phyloP scores from a whole-genome alignment of 2,888 invertebrate genomes.

The Thymelicus sylvestris region DNA sequence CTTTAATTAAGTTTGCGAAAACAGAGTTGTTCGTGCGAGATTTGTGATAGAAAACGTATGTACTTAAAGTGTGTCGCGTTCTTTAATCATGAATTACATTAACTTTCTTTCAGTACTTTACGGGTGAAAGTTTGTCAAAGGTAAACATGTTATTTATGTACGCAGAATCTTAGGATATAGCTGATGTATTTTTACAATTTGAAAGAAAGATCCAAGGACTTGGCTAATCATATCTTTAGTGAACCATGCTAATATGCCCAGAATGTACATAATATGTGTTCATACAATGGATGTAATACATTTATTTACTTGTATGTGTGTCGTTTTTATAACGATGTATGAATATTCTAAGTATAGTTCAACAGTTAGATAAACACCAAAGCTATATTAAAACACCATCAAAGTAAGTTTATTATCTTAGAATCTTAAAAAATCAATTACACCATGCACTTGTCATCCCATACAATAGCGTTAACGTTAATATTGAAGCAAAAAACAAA shows the following conservation, averaged over 20 bases:
- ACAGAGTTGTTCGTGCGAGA: slow-evolving; percentile 35
- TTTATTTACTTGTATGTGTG: background rate
- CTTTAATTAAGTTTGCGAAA: slow-evolving; percentile 37
- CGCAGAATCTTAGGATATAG: background rate
- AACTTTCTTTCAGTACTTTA: slow-evolving; percentile 14
- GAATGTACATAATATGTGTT: no score
- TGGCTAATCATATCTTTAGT: no score
- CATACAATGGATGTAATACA: no score
- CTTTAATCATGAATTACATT: slow-evolving; percentile 30
- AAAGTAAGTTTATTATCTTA: no score
- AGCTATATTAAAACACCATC: no score
- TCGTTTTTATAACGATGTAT: background rate
- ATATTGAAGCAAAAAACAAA: background rate
- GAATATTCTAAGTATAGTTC: no score
- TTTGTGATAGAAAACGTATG: slow-evolving; percentile 32
- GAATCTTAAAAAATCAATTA: no score
- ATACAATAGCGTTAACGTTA: background rate
- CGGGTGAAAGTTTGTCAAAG: background rate
- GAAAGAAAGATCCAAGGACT: no score
- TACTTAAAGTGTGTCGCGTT: slow-evolving; percentile 28
- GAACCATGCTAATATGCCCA: no score
- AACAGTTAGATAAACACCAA: no score
- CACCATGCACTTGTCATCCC: background rate
- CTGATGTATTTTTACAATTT: no score
- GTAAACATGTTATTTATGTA: background rate